A percentile compares a stretch with the other conserved stretches of the same genome.
Conservation (phyloP, 2,113 vertebrate species). For the Carassius carassius region DNA sequence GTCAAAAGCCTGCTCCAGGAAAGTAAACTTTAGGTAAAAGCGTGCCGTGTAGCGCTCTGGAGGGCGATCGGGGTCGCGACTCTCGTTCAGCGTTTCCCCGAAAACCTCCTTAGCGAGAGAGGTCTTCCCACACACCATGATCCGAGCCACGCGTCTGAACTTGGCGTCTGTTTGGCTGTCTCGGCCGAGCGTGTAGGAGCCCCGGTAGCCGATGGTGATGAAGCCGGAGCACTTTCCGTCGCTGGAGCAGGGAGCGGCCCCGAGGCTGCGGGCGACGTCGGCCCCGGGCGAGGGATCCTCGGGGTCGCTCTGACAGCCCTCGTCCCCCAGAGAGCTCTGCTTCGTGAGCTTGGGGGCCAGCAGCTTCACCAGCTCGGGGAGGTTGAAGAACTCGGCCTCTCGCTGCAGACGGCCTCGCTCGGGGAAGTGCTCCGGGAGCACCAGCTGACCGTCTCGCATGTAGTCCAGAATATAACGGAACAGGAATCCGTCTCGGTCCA, state of each 20-base stretch:
- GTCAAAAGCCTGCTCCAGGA: conserved; percentile 95
- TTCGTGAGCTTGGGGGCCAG: conserved; percentile 85
- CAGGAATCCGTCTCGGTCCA: conserved; percentile 91
- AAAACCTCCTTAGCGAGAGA: conserved; percentile 94
- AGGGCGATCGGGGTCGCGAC: conserved; percentile 88
- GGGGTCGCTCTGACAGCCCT: conserved; percentile 84
- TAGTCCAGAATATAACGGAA: conserved; percentile 95
- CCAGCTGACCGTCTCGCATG: conserved; percentile 89
- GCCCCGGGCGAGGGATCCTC: conserved; percentile 83
- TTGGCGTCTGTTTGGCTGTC: conserved; percentile 93
- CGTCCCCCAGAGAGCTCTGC: conserved; percentile 86
- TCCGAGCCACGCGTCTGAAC: conserved; percentile 88
- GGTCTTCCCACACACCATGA: conserved; percentile 95
- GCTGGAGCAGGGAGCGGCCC: conserved; percentile 56
- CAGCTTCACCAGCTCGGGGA: conserved; percentile 86
- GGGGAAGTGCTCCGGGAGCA: conserved; percentile 92
- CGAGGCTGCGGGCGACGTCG: conserved; percentile 70
- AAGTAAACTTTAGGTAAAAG: conserved; percentile 95
- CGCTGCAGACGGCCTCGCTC: conserved; percentile 86
- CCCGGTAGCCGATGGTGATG: conserved; percentile 91
- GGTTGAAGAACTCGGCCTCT: conserved; percentile 90
- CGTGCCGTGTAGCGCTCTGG: conserved; percentile 91
- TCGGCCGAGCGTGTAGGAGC: conserved; percentile 89
- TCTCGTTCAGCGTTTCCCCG: conserved; percentile 92
- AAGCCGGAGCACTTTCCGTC: conserved; percentile 84